These are phyloP conservation scores for Drosophila ficusphila DNA, from an alignment of 1,140 invertebrate genomes.

Conservation along the genomic window DNA sequence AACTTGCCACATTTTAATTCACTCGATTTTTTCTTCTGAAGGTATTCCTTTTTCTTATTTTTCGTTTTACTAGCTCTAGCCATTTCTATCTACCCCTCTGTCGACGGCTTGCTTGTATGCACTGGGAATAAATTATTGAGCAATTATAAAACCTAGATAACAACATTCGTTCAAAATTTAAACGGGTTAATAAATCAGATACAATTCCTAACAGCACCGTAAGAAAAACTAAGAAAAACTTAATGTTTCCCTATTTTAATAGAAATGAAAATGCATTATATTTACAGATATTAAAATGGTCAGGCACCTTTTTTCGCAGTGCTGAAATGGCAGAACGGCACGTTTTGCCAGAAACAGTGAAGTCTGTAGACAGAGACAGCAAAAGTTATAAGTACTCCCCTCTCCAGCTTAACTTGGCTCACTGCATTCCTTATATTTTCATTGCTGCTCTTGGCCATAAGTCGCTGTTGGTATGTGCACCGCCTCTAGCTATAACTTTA, in stretches of 20 bases:
- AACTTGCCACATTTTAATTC: slow-evolving; percentile 82
- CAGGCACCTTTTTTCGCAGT: too few relatives aligned
- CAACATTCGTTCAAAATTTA: too few relatives aligned
- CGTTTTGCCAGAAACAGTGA: too few relatives aligned
- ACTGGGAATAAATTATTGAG: slow-evolving; percentile 19
- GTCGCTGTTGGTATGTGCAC: slow-evolving; percentile 44
- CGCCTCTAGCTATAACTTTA: neutral
- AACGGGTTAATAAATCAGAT: too few relatives aligned
- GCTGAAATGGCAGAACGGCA: too few relatives aligned
- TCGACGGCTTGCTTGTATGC: slow-evolving; percentile 3
- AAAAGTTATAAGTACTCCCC: slow-evolving; percentile 28
- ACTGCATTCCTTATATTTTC: slow-evolving; percentile 32
- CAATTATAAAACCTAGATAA: too few relatives aligned
- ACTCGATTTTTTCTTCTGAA: slow-evolving; percentile 69
- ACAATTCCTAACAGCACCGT: too few relatives aligned
- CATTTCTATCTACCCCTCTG: slow-evolving; percentile 7
- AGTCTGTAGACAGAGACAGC: slow-evolving; percentile 14
- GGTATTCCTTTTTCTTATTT: slow-evolving; percentile 12
- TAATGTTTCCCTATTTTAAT: too few relatives aligned
- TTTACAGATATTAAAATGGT: too few relatives aligned
- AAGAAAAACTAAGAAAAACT: too few relatives aligned
- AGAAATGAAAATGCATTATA: too few relatives aligned
- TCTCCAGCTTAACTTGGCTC: slow-evolving; percentile 61
- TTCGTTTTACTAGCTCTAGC: slow-evolving; percentile 24
- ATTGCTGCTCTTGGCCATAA: slow-evolving; percentile 28